Evolutionary conservation across 2,888 invertebrate genomes (phyloP), one percentile per base, ranked within the genome.

Genomic region (Oxytorus armatus): DNA sequence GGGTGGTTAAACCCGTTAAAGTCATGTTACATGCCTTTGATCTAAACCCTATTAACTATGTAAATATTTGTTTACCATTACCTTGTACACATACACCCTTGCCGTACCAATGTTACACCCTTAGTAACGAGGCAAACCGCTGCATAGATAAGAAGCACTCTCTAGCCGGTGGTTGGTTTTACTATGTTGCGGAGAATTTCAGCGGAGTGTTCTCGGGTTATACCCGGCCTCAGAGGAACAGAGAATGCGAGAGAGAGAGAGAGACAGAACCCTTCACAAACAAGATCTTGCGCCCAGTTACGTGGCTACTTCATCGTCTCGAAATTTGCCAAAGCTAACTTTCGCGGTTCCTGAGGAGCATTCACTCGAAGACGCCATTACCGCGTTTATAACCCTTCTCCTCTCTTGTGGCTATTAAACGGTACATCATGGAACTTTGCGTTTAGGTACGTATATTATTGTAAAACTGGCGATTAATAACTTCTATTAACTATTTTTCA

Each of bases 61-160:
- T 33, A 49, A 79, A 79, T 66, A 79, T 75, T 59, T 66, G 65
- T 70, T 79, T 70, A 75, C 63, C 70, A 70, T 75, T 44, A 29
- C 33, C 11, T 49, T 51, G 51, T 53, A 44, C 36, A 42, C 44
- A 14, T 14, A 10, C 10, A 29, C 1, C 21, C 29, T 49, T 7
- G 23, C 33, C 47, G 16, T 18, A 16, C 16, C 14, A 36, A 36
- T 10, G 44, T 8, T 25, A 59, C 49, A 36, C 47, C 42, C 25
- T 44, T n/a, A n/a, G 53, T 70, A n/a, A 39, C 59, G 3, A 51
- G 1, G 57, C 44, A 47, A 61, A 49, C n/a, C 39, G 59, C 49
- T 36, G 36, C 36, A 49, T 14, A 7, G 8, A 51, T 10, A 4
- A 29, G 21, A 21, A 11, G n/a, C n/a, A n/a, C n/a, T 61, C 39